These are phyloP conservation scores for Halesus radiatus DNA, from an alignment of 1,140 invertebrate species.

Conservation along the genomic window DNA sequence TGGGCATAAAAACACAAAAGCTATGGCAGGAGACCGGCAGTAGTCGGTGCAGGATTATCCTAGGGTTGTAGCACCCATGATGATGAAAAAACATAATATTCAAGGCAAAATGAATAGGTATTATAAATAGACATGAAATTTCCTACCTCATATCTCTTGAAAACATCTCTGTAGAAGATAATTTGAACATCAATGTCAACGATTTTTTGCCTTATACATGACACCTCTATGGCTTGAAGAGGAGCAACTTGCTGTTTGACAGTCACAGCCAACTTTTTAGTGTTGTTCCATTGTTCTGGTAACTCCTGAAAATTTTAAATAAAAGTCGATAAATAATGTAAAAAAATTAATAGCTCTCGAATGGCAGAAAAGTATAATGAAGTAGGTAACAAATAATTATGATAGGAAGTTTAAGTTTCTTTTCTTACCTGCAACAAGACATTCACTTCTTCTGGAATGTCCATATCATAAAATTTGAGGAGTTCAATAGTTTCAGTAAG, in stretches of 20 bases:
- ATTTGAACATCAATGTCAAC: slow-evolving; percentile 88
- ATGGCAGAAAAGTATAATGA: not conserved
- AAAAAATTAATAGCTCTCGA: not conserved
- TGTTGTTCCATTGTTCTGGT: slow-evolving; percentile 95
- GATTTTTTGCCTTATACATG: slow-evolving; percentile 88
- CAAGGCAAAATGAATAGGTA: too few species aligned
- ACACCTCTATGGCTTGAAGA: slow-evolving; percentile 94
- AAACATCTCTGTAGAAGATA: slow-evolving; percentile 88
- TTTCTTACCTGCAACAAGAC: slow-evolving; percentile 76
- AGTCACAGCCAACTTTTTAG: slow-evolving; percentile 91
- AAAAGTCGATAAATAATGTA: not conserved
- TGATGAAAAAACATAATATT: too few species aligned
- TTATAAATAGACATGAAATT: not conserved
- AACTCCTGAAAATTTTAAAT: slow-evolving; percentile 77
- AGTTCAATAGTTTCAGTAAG: slow-evolving; percentile 89
- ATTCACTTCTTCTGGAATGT: slow-evolving; percentile 90
- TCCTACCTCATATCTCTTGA: slow-evolving; percentile 77
- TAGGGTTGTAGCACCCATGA: too few species aligned
- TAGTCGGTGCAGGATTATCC: too few species aligned
- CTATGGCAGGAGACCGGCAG: too few species aligned
- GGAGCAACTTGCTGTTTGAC: slow-evolving; percentile 96
- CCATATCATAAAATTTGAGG: slow-evolving; percentile 89
- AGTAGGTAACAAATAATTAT: not conserved
- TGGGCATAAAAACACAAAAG: too few species aligned
- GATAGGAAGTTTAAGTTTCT: not conserved